A percentile compares a stretch with the other conserved stretches of the same genome.
phyloP scores from a whole-genome alignment of 2,797 vertebrate species.

The Vespertilio murinus region DNA sequence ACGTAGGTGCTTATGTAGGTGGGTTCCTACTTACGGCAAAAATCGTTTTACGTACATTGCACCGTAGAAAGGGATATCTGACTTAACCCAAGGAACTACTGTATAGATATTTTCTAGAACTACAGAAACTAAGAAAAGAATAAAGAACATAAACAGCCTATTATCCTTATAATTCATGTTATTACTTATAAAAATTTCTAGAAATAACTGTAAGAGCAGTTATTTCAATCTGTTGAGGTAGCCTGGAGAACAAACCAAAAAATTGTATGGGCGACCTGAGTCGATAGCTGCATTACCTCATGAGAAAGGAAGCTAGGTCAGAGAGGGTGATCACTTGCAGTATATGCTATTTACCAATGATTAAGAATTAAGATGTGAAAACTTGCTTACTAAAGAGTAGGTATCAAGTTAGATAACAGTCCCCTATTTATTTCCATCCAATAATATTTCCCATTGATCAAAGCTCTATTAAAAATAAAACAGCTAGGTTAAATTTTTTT shows the following conservation, averaged over 20 bases:
- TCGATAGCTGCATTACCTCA: not conserved
- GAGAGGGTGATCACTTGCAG: not conserved
- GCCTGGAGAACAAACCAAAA: constrained; percentile 34
- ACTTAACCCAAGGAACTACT: no score
- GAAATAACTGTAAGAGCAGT: constrained; percentile 9
- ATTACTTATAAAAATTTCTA: constrained; percentile 40
- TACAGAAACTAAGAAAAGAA: constrained; percentile 19
- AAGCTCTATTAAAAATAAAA: constrained; percentile 19
- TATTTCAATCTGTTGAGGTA: constrained; percentile 6
- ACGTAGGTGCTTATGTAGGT: no score
- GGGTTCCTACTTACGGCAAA: no score
- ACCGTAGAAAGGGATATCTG: no score
- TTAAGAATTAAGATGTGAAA: constrained; percentile 5
- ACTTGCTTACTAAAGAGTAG: not conserved
- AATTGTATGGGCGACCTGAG: not conserved
- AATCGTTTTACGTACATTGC: no score
- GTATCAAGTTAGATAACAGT: not conserved
- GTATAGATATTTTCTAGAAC: not conserved
- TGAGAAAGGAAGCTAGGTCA: not conserved
- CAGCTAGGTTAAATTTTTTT: not conserved
- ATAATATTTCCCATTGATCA: constrained; percentile 10
- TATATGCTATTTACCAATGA: not conserved
- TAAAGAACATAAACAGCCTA: not conserved
- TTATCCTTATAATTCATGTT: not conserved
- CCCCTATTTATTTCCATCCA: constrained; percentile 9